Base-by-base conservation (phyloP, 2,113 vertebrate genomes). In the Gymnogyps californianus region DNA sequence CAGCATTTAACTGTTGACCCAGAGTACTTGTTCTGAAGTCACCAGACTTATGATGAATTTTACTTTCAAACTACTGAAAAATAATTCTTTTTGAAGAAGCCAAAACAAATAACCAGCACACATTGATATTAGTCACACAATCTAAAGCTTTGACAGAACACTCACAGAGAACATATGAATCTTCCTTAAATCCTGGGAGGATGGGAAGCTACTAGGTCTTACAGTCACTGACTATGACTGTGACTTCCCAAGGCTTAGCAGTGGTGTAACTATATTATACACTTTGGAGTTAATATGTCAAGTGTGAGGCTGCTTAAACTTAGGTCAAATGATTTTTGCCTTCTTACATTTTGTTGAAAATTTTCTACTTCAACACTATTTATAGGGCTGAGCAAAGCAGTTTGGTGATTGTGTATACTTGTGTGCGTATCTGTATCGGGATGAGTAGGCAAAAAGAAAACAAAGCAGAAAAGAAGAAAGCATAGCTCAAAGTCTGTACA, bases 181-280 rank as follows among this genome's bases (percentile, higher is more conserved):
- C 75, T 94, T 97, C 80, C 96, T 95, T 96, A 90, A 97, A 96
- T 90, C 67, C 70, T 94, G 75, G 51, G 57, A 96, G 46, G 47
- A 96, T 92, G 65, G 67, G 75, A 93, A 94, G 61, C 66, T 70
- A 49, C 13, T 61, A 42, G 10, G 44, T 89, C 25, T 82, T 72
- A 70, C 5, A 79, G 34, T 61, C n/a, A 65, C 31, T 89, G 32
- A 34, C 11, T 46, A 15, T n/a, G 52, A 65, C 16, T 69, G 24
- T 40, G 34, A 76, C 47, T 76, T 75, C 47, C 9, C 20, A 76
- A 69, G 28, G 38, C 22, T 82, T 42, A 89, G 26, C 13, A 76
- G 14, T 16, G 5, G 6, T 84, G 12, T 44, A 83, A 84, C 24
- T 78, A 12, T 6, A 72, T 32, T 25, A 44, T 3, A 65, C 1